Evolutionary conservation across 2,797 vertebrate genomes (phyloP).

Genomic region (Brachyalestes nurse): DNA sequence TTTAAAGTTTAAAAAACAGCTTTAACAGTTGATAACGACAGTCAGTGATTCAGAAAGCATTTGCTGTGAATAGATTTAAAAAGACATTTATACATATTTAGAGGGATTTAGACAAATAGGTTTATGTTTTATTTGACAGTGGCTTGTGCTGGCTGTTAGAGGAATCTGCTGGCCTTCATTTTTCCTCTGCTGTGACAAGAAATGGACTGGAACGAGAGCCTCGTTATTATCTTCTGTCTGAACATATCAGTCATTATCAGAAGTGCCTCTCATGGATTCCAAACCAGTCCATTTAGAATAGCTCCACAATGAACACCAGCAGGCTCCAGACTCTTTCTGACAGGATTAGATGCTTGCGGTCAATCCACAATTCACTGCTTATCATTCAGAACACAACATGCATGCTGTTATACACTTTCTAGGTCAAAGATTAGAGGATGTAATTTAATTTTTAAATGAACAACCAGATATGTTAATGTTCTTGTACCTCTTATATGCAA

Average conservation of each 20-base stretch:
- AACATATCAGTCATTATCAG: conserved; percentile 37
- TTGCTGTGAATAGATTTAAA: conserved; percentile 50
- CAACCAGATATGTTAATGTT: background rate
- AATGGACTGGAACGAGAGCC: conserved; percentile 34
- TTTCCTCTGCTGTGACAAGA: conserved; percentile 23
- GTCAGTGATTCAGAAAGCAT: conserved; percentile 35
- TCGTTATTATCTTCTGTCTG: conserved; percentile 33
- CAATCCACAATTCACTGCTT: conserved; percentile 37
- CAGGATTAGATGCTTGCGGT: conserved; percentile 36
- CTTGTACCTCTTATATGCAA: too few relatives aligned
- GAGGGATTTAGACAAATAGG: conserved; percentile 52
- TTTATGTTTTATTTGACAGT: conserved; percentile 54
- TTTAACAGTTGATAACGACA: conserved; percentile 80
- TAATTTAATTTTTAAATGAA: background rate
- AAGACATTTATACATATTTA: conserved; percentile 51
- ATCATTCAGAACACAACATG: background rate
- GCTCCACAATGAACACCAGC: conserved; percentile 45
- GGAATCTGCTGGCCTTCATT: conserved; percentile 29
- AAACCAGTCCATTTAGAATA: conserved; percentile 19
- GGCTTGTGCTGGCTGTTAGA: conserved; percentile 10
- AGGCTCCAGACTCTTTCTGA: conserved; percentile 23
- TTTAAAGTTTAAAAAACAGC: conserved; percentile 97
- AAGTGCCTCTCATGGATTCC: conserved; percentile 31
- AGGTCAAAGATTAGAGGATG: background rate
- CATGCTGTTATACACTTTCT: background rate